Base-by-base conservation (phyloP, 2,113 vertebrate species). In the Poeciliopsis prolifica region DNA sequence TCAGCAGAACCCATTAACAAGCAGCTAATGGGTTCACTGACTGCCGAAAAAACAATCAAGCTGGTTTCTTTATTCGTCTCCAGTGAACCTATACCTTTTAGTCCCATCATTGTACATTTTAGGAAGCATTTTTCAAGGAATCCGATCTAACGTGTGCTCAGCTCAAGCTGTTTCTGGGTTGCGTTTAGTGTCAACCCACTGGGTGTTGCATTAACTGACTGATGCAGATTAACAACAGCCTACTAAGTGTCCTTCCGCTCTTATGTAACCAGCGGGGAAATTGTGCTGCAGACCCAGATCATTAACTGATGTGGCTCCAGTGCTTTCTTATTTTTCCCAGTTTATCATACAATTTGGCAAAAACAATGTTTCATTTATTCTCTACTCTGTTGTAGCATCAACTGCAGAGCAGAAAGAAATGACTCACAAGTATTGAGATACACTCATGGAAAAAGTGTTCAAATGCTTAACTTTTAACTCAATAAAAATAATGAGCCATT, bases 371-470 rank as follows among this genome's bases (percentile, higher is more conserved):
- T 58, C 17, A 65, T 76, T 5, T 31, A 29, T 37, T 31, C n/a
- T 40, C 35, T 37, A 40, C 31, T 8, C 51, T 80, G 63, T 69
- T 68, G 14, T 44, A 33, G 48, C 58, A 63, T 81, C 74, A 66
- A 35, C 9, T 62, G 35, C 44, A 67, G 76, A 86, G 69, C 8
- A 33, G 74, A 83, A 88, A 89, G 82, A 83, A 80, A 66, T 64
- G 72, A 58, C 69, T 65, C 40, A 35, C 60, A 62, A 81, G 66
- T 54, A 83, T 81, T 68, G 66, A 66, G 66, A n/a, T 61, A 61
- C 68, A 69, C 67, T 77, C 31, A 31, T 79, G 69, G 71, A 72
- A 82, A 71, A 84, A 75, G 1, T 19, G 72, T 83, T 82, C 33
- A 80, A 80, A 79, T 37, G 35, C 9, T 10, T 35, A 35, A 1